Evolutionary conservation across 2,888 invertebrate species (phyloP).

Genomic region (Proisotoma minuta): DNA sequence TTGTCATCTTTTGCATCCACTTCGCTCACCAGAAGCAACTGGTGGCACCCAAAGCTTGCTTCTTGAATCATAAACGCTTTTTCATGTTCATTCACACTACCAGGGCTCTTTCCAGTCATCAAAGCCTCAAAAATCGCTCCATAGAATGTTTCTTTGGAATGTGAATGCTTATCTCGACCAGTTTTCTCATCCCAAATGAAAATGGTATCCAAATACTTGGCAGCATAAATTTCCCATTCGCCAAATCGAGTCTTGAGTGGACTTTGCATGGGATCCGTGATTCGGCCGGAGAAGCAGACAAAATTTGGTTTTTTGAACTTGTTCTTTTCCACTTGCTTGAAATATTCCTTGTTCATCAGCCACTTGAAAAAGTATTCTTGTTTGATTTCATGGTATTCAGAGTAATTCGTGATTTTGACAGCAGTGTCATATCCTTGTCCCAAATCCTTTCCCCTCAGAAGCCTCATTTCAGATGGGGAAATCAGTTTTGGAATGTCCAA

Average conservation of each 20-base stretch:
- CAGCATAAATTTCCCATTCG: slow-evolving; percentile 11
- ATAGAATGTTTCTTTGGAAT: neutral
- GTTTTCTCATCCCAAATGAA: slow-evolving; percentile 9
- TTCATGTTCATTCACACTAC: slow-evolving; percentile 1
- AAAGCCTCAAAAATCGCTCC: slow-evolving; percentile 1
- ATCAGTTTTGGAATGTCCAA: neutral
- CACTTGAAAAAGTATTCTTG: slow-evolving; percentile 12
- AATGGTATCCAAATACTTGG: slow-evolving; percentile 5
- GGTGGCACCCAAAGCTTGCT: slow-evolving; percentile 7
- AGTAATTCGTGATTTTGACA: neutral
- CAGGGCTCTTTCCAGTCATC: neutral
- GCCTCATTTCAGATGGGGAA: neutral
- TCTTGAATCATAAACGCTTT: slow-evolving; percentile 1
- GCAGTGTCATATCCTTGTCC: neutral
- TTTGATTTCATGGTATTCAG: slow-evolving; percentile 3
- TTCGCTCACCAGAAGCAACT: slow-evolving; percentile 1
- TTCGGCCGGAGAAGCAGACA: slow-evolving; percentile 10
- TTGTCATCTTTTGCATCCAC: slow-evolving; percentile 1
- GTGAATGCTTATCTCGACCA: neutral
- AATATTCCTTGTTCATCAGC: neutral
- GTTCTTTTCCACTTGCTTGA: neutral
- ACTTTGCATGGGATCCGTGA: neutral
- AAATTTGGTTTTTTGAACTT: neutral
- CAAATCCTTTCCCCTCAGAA: neutral
- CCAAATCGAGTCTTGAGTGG: neutral